Evolutionary conservation across 2,888 invertebrate species (phyloP).

Genomic region (Hyppa rectilinea): DNA sequence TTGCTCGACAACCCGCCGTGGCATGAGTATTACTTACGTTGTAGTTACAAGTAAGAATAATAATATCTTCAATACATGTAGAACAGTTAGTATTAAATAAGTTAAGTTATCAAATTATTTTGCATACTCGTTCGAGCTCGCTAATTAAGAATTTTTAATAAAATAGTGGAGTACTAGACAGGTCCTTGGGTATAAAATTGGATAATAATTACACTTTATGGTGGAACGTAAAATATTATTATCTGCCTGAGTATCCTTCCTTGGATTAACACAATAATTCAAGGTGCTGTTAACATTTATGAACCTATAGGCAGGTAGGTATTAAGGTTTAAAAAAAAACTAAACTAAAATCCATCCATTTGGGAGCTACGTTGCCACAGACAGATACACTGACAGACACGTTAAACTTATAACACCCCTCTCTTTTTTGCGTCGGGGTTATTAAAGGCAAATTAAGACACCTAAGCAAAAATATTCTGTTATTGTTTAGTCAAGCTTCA

Average conservation of each 20-base stretch:
- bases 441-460: background rate
- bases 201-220: slow-evolving; percentile 37
- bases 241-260: slow-evolving; percentile 4
- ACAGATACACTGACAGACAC: too few species aligned
- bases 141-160: slow-evolving; percentile 47
- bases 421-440: too few species aligned
- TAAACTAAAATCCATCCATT: too few species aligned
- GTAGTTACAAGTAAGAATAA: slow-evolving; percentile 25
- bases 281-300: background rate
- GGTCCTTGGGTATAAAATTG: slow-evolving; percentile 17
- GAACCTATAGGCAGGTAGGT: background rate
- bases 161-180: slow-evolving; percentile 25
- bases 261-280: slow-evolving; percentile 22
- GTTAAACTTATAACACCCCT: too few species aligned
- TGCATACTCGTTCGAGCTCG: slow-evolving; percentile 31
- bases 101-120: slow-evolving; percentile 39
- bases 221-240: slow-evolving; percentile 18
- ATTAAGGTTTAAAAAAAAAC: too few species aligned
- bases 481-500: background rate
- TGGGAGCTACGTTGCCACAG: too few species aligned
- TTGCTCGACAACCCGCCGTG: slow-evolving; percentile 54
- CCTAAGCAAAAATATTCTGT: background rate
- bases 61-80: slow-evolving; percentile 35
- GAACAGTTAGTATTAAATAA: slow-evolving; percentile 5
- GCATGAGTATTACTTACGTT: slow-evolving; percentile 25